Base-by-base conservation (phyloP, 2,113 vertebrate species). In the Promerops cafer region DNA sequence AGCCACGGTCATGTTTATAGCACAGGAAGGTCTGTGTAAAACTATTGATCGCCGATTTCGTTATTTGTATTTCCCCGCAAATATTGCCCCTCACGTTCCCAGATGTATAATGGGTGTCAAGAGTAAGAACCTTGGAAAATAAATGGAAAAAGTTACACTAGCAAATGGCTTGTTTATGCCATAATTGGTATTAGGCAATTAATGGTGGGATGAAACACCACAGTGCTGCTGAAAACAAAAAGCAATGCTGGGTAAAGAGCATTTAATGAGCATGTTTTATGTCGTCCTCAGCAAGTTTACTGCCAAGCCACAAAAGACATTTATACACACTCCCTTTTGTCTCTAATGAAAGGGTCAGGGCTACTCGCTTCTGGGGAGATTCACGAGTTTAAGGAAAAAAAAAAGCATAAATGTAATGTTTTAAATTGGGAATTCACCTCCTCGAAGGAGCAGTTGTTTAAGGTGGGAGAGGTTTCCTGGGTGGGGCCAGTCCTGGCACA, bases 121-220 rank as follows among this genome's bases (percentile, higher is more conserved):
- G 80, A 90, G 66, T 6, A 75, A 75, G 84, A 87, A 81, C 27
- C 64, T 20, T 23, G 80, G 59, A 66, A 93, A 96, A 94, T 50
- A 81, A 74, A 82, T 47, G 22, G 83, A 18, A 90, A 83, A 93
- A 81, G 83, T 82, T 87, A 77, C 87, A 84, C 50, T 17, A 84
- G 74, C 93, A 84, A 87, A 90, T 31, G 72, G 77, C 77, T 91
- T 64, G 65, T 94, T 89, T 89, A 31, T 68, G 81, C 83, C 80
- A 89, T 92, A 87, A 89, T 92, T 96, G 89, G 86, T 87, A 87
- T 94, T 84, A 94, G 89, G 95, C 83, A 95, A 96, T 95, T 94
- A 94, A 93, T 66, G 91, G 91, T 40, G 87, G 93, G 83, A 81
- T 53, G 93, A 75, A 95, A 52, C 92, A 94, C 37, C 82, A 44